Percentiles rank a stretch among this genome's conserved stretches.
phyloP scores from a whole-genome alignment of 2,113 vertebrate genomes.

The Pachycephala philippinensis region DNA sequence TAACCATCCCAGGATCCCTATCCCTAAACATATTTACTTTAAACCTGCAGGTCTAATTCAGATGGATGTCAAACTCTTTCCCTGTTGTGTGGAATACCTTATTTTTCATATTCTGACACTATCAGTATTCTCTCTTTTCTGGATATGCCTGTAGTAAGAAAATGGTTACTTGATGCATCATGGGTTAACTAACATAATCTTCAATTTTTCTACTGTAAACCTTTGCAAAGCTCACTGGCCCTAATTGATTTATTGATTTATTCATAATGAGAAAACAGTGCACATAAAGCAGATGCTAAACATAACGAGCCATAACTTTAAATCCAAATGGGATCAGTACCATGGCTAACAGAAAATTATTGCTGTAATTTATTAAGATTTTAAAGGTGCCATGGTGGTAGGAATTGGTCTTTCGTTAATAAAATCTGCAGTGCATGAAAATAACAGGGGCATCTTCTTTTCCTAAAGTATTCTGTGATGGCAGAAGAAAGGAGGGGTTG shows the following conservation, averaged over 20 bases:
- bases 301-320: constrained; percentile 49
- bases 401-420: neutral
- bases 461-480: neutral
- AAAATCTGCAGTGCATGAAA: neutral
- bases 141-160: neutral
- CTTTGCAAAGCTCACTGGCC: neutral
- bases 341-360: constrained; percentile 32
- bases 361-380: constrained; percentile 39
- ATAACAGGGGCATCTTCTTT: neutral
- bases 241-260: constrained; percentile 72
- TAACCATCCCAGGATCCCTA: neutral
- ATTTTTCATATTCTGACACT: neutral
- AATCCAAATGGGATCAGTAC: constrained; percentile 28
- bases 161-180: neutral
- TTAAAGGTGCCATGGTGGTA: neutral
- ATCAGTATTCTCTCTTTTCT: neutral
- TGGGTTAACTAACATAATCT: constrained; percentile 2
- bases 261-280: constrained; percentile 55
- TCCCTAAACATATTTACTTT: neutral
- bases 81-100: neutral
- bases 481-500: neutral
- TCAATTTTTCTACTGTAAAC: neutral
- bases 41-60: neutral
- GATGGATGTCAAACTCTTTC: neutral
- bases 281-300: constrained; percentile 60